Evolutionary conservation across 2,113 vertebrate genomes (phyloP).

Genomic region (Abramis brama): DNA sequence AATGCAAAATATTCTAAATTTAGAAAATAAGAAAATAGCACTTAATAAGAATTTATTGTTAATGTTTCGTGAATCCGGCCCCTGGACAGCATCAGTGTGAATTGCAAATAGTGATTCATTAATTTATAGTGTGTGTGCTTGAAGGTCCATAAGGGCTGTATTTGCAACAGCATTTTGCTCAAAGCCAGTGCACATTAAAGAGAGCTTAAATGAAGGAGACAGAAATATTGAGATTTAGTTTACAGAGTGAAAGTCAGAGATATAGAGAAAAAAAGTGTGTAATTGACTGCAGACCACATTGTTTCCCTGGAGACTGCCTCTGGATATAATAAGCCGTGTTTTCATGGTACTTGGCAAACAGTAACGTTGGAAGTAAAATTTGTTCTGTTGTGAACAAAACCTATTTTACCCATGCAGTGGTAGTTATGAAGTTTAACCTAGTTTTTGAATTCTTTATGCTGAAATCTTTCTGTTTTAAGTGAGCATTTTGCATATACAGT

Average conservation of each 20-base stretch:
- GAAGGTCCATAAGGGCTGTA: not conserved
- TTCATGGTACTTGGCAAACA: not conserved
- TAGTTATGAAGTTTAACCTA: conserved; percentile 15
- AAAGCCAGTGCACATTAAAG: not conserved
- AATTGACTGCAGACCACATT: conserved; percentile 12
- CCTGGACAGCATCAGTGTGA: no score
- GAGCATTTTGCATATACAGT: not conserved
- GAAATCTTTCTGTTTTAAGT: not conserved
- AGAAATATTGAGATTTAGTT: not conserved
- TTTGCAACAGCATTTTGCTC: not conserved
- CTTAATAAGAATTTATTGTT: no score
- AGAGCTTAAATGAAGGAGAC: not conserved
- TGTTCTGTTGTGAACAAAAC: not conserved
- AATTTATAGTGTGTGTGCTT: not conserved
- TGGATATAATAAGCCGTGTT: conserved; percentile 2
- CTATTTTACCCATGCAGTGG: not conserved
- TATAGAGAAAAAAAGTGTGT: not conserved
- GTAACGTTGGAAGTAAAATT: not conserved
- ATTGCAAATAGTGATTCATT: not conserved
- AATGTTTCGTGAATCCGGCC: no score
- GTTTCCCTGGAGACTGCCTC: conserved; percentile 37
- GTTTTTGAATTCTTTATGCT: not conserved
- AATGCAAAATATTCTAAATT: no score
- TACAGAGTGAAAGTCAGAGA: not conserved
- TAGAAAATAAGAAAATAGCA: no score